phyloP scores from a whole-genome alignment of 2,888 invertebrate species.

The Pterobdella sp. region DNA sequence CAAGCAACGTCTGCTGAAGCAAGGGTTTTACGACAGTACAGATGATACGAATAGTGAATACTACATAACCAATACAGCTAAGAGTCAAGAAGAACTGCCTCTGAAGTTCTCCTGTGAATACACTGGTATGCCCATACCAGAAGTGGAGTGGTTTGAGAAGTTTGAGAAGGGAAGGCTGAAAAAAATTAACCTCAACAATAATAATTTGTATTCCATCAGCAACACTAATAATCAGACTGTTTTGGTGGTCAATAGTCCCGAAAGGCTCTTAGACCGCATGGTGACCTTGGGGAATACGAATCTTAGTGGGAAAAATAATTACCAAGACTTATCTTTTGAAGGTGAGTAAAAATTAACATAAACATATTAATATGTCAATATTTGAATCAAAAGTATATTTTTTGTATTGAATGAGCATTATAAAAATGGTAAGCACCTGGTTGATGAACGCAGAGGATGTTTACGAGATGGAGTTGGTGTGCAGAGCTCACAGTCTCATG shows the following conservation, averaged over 20 bases:
- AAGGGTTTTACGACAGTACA: not conserved
- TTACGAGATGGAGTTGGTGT: not conserved
- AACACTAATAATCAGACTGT: not conserved
- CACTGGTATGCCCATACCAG: not conserved
- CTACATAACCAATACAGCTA: not conserved
- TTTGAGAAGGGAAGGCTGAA: not conserved
- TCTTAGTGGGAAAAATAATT: not conserved
- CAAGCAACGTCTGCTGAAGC: not conserved
- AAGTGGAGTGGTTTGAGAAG: slow-evolving; percentile 7
- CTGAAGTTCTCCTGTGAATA: not conserved
- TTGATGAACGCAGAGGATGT: not conserved
- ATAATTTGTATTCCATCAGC: not conserved
- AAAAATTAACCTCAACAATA: not conserved
- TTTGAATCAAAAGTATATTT: not conserved
- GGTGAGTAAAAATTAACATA: too few species aligned
- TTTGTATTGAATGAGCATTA: not conserved
- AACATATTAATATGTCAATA: not conserved
- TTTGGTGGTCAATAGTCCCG: not conserved
- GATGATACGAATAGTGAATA: not conserved
- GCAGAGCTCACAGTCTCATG: not conserved
- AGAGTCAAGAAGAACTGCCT: not conserved
- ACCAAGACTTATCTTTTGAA: too few species aligned
- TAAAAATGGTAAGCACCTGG: not conserved
- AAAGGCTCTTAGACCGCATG: not conserved
- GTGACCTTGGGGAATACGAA: not conserved